Evolutionary conservation across 2,888 invertebrate species (phyloP).

Genomic region (Bedellia somnulentella): DNA sequence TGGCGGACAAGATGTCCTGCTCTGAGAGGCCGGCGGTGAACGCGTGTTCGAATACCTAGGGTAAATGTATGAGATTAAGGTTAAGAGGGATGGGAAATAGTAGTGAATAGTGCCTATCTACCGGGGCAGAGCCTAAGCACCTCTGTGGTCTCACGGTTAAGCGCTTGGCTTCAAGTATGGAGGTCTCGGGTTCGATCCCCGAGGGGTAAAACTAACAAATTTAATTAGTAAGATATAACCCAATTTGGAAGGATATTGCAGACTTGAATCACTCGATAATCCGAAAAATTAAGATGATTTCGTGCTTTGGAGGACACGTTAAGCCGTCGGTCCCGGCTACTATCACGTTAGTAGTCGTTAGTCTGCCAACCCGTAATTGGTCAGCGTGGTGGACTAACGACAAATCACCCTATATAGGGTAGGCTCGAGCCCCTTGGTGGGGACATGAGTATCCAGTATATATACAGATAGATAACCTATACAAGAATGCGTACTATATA

Average conservation of each 20-base stretch:
- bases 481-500: too few species aligned
- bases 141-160: too few species aligned
- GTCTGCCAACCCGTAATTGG: too few species aligned
- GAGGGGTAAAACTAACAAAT: background rate
- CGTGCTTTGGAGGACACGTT: too few species aligned
- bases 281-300: background rate
- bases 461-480: background rate
- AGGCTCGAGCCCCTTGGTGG: too few species aligned
- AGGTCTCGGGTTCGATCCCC: background rate
- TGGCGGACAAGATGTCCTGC: conserved; percentile 31
- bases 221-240: too few species aligned
- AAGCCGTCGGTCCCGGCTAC: too few species aligned
- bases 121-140: background rate
- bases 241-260: too few species aligned
- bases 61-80: background rate
- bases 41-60: conserved; percentile 45
- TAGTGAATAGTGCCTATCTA: background rate
- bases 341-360: too few species aligned
- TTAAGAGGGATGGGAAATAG: background rate
- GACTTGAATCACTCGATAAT: background rate
- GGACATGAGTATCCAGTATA: background rate
- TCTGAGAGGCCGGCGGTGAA: conserved; percentile 35
- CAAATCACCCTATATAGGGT: too few species aligned
- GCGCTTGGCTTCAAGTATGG: too few species aligned
- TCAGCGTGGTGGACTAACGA: too few species aligned